These are phyloP conservation scores for Paedocypris micromegethes DNA, from an alignment of 2,797 vertebrate genomes.

Conservation along the genomic window DNA sequence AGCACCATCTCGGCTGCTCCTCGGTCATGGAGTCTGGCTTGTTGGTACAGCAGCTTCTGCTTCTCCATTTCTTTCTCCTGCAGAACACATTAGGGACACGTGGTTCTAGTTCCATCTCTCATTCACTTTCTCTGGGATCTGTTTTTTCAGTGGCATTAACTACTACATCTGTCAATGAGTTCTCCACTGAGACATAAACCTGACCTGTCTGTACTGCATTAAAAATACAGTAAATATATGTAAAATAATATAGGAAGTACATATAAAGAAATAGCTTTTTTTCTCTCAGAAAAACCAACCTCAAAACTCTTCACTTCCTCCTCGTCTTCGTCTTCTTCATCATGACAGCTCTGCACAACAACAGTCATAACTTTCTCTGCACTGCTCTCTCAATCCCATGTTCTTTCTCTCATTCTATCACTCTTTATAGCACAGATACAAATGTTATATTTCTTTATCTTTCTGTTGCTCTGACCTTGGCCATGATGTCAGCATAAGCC, in stretches of 20 bases:
- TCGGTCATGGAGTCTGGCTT: constrained; percentile 87
- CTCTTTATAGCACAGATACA: too few relatives aligned
- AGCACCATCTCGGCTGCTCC: constrained; percentile 95
- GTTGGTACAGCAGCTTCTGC: constrained; percentile 92
- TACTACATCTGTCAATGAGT: too few relatives aligned
- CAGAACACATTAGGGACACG: constrained; percentile 44
- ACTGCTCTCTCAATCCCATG: not conserved
- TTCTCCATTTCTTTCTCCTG: constrained; percentile 99
- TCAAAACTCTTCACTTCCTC: constrained; percentile 97
- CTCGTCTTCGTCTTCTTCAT: constrained; percentile 89
- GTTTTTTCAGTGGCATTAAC: not conserved
- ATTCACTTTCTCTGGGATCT: too few relatives aligned
- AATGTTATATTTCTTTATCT: not conserved
- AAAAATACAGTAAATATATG: too few relatives aligned
- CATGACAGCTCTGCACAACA: constrained; percentile 82
- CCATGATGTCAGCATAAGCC: constrained; percentile 97
- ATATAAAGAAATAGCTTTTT: too few relatives aligned
- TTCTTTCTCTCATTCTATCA: too few relatives aligned
- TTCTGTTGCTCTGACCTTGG: constrained; percentile 72
- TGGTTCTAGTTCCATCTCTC: too few relatives aligned
- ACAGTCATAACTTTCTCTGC: not conserved
- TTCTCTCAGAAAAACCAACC: constrained; percentile 65
- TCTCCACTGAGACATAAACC: too few relatives aligned
- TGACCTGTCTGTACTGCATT: too few relatives aligned
- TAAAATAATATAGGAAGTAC: too few relatives aligned